Base-by-base conservation (phyloP, 2,797 vertebrate species). In the Sebastes trivittatus region DNA sequence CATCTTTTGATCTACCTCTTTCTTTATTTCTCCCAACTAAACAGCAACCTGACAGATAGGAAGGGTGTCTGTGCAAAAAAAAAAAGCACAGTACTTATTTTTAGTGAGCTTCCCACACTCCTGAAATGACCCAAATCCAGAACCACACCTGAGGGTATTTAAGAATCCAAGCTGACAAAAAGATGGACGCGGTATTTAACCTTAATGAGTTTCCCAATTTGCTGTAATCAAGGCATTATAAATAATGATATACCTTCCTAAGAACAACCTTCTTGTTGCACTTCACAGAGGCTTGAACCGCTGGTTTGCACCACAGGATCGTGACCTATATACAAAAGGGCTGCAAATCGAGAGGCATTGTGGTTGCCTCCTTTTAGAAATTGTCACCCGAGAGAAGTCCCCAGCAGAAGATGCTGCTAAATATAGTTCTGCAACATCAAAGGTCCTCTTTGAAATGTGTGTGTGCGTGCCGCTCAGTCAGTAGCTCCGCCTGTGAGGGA, bases 371-470 rank as follows among this genome's bases (percentile, higher is more conserved):
- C 79, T 79, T 81, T 88, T 81, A 77, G 79, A 88, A 85, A 88
- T 69, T 91, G 90, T 88, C 83, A 90, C 81, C 77, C 60, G 68
- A 87, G 88, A 92, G 84, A 90, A 79, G 83, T 84, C 88, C 83
- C 85, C 73, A 66, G 71, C 87, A 92, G 71, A 92, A 92, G 80
- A 89, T 81, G 85, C 67, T 32, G 91, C 92, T 95, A 93, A 94
- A 93, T 91, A 90, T 91, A 94, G 88, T 42, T 72, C 72, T 27
- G 83, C 81, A 67, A 87, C 93, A 93, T 95, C 92, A 94, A 95
- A 94, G 86, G 89, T 90, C 86, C 76, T 80, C 81, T 94, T 93
- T 91, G 84, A 93, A 90, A 78, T 81, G 73, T 77, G 72, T 82
- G 80, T 58, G 72, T 77, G 82, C 67, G 46, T 59, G 69, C 49